Percentiles rank a stretch among this genome's conserved stretches.
Evolutionary conservation across 1,140 invertebrate genomes (phyloP).

Genomic region (Drosophila sp.): DNA sequence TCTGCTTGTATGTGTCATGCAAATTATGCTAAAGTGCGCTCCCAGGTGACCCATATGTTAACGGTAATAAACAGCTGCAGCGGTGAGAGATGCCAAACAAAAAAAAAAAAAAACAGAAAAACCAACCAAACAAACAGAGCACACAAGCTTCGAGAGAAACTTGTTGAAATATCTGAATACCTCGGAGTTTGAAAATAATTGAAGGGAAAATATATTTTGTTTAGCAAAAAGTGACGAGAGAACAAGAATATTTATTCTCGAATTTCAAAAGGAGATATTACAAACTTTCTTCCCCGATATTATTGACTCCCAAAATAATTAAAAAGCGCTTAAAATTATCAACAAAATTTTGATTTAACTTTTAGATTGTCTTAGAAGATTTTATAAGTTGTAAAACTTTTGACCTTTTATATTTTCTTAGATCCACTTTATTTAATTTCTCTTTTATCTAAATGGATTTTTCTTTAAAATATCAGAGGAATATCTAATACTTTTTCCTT

Average conservation of each 20-base stretch:
- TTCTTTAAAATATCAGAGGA: no score
- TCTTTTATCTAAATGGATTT: no score
- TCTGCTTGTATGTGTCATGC: slow-evolving; percentile 40
- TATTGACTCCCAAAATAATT: no score
- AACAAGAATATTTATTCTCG: background rate
- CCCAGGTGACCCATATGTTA: slow-evolving; percentile 75
- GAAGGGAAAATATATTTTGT: background rate
- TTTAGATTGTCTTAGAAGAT: no score
- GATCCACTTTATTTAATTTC: no score
- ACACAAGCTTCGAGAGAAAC: background rate
- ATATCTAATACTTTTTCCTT: no score
- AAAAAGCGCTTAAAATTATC: no score
- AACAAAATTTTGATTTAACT: no score
- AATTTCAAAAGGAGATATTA: no score
- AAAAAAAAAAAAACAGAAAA: background rate
- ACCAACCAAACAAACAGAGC: background rate
- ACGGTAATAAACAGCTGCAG: slow-evolving; percentile 60
- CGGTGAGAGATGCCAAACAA: slow-evolving; percentile 8
- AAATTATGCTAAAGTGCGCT: slow-evolving; percentile 59
- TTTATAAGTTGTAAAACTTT: no score
- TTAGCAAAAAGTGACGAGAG: background rate
- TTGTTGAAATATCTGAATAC: background rate
- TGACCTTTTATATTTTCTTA: no score
- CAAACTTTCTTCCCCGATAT: no score
- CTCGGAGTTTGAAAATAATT: background rate